Base-by-base conservation (phyloP, 2,888 invertebrate species). In the Colostygia pectinataria region DNA sequence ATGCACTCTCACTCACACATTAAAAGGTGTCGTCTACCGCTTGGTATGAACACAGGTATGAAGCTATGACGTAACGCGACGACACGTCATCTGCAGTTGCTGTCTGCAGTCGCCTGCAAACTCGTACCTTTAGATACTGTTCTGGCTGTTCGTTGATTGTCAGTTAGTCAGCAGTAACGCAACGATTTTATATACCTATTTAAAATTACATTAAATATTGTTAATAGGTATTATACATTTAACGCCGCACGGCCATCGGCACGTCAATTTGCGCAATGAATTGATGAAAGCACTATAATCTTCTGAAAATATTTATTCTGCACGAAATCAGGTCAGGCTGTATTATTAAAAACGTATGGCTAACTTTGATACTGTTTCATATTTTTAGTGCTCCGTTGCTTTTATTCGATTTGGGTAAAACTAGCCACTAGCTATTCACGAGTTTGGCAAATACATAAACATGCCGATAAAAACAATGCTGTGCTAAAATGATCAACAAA, bases 401-500 rank as follows among this genome's bases (percentile, higher is more conserved):
- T 4, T n/a, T 37, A 37, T 1, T 25, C 18, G 10, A 12, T 23
- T 20, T 23, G 9, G 28, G 18, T 25, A 14, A 31, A 29, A 18
- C 15, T 31, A 2, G 13, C 9, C 8, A 36, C 24, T 13, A 18
- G 15, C 15, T 10, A 29, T 27, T 12, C 9, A 18, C 23, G 8
- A 18, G 25, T 41, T 36, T 29, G 9, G 13, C 39, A 39, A 39
- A 27, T 39, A 28, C 23, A 32, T 15, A 14, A 25, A 33, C 14
- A 25, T 18, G 41, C 31, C 23, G 20, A 33, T 36, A 40, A 41
- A 25, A 40, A 24, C 4, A 29, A 12, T 24, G 31, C 29, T 25
- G 34, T 29, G 6, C n/a, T 29, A 40, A 24, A 40, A 23, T 20
- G 38, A 38, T 39, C 10, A 32, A 13, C 38, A 27, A 38, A 41